These are phyloP conservation scores for Poecile montanus DNA, from an alignment of 2,797 vertebrate species.

Conservation along the genomic window DNA sequence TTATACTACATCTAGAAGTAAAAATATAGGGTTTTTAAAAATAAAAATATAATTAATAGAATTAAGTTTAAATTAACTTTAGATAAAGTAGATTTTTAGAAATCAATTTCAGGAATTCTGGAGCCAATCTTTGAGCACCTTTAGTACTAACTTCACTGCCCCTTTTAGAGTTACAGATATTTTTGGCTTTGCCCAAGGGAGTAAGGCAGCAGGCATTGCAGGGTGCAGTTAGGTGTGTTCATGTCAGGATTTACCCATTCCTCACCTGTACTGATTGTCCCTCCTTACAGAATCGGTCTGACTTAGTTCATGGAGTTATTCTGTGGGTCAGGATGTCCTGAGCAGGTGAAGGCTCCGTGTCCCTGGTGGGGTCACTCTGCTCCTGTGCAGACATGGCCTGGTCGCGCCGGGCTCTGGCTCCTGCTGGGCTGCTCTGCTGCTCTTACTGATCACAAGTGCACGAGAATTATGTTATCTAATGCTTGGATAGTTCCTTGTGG, in stretches of 20 bases:
- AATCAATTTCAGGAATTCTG: background rate
- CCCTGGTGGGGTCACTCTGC: too few relatives aligned
- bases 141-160: background rate
- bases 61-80: background rate
- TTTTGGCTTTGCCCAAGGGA: background rate
- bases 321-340: background rate
- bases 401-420: too few relatives aligned
- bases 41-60: background rate
- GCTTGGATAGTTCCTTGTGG: background rate
- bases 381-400: too few relatives aligned
- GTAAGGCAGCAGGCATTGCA: accelerated
- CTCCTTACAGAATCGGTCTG: background rate
- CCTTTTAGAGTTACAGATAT: background rate
- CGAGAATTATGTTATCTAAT: accelerated
- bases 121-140: background rate
- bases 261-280: background rate
- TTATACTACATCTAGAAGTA: background rate
- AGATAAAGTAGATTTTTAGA: background rate
- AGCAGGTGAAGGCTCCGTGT: too few relatives aligned
- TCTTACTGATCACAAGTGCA: background rate
- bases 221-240: too few relatives aligned
- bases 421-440: background rate
- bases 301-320: background rate
- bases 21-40: background rate
- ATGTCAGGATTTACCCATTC: background rate